Evolutionary conservation across 2,888 invertebrate genomes (phyloP).

Genomic region (Xylophagus ater): DNA sequence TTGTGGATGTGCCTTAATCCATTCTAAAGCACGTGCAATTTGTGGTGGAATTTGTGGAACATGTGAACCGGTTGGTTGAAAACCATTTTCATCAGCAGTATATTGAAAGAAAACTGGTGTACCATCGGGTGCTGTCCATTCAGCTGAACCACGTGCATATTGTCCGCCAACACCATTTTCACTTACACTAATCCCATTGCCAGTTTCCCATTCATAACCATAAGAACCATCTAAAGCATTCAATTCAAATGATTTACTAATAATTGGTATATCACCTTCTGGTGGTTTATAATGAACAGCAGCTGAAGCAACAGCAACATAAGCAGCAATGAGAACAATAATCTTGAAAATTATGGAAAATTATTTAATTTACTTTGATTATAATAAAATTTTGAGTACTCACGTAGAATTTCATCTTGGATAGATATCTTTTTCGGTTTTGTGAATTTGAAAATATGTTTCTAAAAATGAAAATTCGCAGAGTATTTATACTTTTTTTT

Average conservation of each 20-base stretch:
- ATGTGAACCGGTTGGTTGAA: constrained; percentile 23
- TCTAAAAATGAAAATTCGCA: too few relatives aligned
- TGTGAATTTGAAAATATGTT: too few relatives aligned
- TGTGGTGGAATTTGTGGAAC: constrained; percentile 29
- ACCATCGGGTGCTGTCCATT: constrained; percentile 29
- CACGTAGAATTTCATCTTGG: too few relatives aligned
- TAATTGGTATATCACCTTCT: neutral
- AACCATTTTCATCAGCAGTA: constrained; percentile 30
- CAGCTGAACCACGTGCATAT: constrained; percentile 26
- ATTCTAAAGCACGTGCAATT: constrained; percentile 27
- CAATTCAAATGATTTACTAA: constrained; percentile 21
- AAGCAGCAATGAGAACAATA: too few relatives aligned
- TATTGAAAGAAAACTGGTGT: constrained; percentile 24
- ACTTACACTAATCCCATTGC: constrained; percentile 23
- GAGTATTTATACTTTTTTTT: too few relatives aligned
- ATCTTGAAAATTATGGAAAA: too few relatives aligned
- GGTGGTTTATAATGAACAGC: too few relatives aligned
- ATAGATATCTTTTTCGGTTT: too few relatives aligned
- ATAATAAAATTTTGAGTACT: too few relatives aligned
- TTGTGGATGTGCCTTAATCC: constrained; percentile 26
- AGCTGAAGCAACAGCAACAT: too few relatives aligned
- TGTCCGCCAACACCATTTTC: constrained; percentile 28
- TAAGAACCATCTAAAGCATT: constrained; percentile 27
- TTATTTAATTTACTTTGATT: too few relatives aligned
- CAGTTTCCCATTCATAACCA: constrained; percentile 22